These are phyloP conservation scores for Cataglyphis hispanica DNA, from an alignment of 1,140 invertebrate species.

Conservation along the genomic window DNA sequence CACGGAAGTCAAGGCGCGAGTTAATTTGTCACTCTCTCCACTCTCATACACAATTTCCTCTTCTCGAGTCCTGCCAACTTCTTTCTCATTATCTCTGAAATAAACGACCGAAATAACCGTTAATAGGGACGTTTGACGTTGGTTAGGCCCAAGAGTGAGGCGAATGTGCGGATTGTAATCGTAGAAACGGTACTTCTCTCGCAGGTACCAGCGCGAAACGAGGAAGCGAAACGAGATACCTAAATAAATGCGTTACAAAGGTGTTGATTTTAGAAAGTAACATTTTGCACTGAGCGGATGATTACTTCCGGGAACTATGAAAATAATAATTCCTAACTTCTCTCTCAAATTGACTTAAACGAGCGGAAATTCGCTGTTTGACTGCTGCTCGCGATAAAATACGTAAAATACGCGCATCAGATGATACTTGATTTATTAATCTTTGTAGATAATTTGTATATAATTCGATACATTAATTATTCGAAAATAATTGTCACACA, in stretches of 20 bases:
- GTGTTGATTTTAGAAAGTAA: constrained; percentile 61
- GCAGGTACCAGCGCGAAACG: constrained; percentile 23
- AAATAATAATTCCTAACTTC: constrained; percentile 6
- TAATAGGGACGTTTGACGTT: constrained; percentile 54
- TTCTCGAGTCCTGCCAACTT: constrained; percentile 25
- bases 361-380: not conserved
- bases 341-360: not conserved
- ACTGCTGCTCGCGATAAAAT: not conserved
- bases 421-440: not conserved
- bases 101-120: constrained; percentile 61
- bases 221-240: constrained; percentile 60
- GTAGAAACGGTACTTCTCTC: constrained; percentile 60
- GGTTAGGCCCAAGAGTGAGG: constrained; percentile 53
- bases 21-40: constrained; percentile 65
- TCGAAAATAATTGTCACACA: not conserved
- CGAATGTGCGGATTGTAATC: constrained; percentile 56
- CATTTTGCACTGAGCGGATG: constrained; percentile 18
- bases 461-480: constrained; percentile 38
- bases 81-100: constrained; percentile 53
- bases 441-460: not conserved
- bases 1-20: constrained; percentile 56
- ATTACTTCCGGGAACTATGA: constrained; percentile 44
- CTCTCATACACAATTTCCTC: constrained; percentile 34
- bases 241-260: constrained; percentile 60
- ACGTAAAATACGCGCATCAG: not conserved